These are phyloP conservation scores for Monopterus albus DNA, from an alignment of 2,113 vertebrate genomes.

Conservation along the genomic window DNA sequence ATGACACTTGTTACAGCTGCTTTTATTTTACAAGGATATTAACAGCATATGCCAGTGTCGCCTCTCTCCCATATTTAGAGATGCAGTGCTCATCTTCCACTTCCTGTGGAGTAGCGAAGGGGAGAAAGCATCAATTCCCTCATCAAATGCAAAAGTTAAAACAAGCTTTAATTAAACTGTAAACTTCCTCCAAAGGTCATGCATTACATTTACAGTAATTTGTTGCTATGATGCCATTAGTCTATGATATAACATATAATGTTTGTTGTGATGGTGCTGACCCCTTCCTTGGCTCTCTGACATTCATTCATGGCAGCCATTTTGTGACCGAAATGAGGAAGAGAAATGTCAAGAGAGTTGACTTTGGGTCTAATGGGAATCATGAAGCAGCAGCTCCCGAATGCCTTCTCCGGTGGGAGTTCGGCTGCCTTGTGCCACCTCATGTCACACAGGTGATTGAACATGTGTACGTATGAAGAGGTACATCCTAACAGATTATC, in stretches of 20 bases:
- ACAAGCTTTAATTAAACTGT: slow-evolving; percentile 63
- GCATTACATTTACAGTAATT: slow-evolving; percentile 11
- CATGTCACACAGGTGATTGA: slow-evolving; percentile 14
- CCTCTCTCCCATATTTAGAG: slow-evolving; percentile 19
- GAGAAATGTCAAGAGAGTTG: slow-evolving; percentile 44
- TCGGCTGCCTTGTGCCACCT: background rate
- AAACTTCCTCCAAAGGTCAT: slow-evolving; percentile 46
- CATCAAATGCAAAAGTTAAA: slow-evolving; percentile 41
- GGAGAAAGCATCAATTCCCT: slow-evolving; percentile 36
- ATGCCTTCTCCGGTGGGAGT: slow-evolving; percentile 8
- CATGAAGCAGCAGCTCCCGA: slow-evolving; percentile 13
- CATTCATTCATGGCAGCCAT: slow-evolving; percentile 21
- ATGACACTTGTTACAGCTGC: slow-evolving; percentile 16
- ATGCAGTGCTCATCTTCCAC: background rate
- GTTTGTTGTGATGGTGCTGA: background rate
- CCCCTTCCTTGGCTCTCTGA: background rate
- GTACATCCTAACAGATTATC: slow-evolving; percentile 21
- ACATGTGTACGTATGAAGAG: background rate
- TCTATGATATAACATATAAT: background rate
- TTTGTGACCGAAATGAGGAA: slow-evolving; percentile 20
- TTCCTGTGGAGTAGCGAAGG: slow-evolving; percentile 2
- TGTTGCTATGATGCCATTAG: slow-evolving; percentile 14
- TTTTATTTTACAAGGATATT: slow-evolving; percentile 41
- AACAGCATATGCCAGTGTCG: slow-evolving; percentile 35
- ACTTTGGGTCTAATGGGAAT: slow-evolving; percentile 27